Evolutionary conservation across 2,113 vertebrate species (phyloP), one percentile per base, ranked within the genome.

Genomic region (Copsychus sechellarum): DNA sequence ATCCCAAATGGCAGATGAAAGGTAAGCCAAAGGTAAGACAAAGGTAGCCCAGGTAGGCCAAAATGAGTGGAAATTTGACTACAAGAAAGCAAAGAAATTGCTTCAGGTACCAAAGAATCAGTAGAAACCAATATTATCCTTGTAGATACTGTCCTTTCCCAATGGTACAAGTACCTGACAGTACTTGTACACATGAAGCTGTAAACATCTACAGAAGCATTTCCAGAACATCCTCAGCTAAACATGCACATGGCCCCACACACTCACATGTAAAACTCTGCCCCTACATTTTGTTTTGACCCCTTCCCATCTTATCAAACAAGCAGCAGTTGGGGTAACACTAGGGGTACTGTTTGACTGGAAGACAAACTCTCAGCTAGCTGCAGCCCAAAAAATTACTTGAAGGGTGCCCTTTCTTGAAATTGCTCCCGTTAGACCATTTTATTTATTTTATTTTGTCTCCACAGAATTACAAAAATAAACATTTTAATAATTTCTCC

Each of bases 111-210:
- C 34, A 43, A 58, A 87, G 16, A 51, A 56, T n/a, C 36, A 36
- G 14, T 24, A 84, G 51, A 56, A 89, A 74, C 3, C 20, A 47
- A 67, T 56, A 38, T 20, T 67, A 2, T 15, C 25, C 13, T 53
- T 38, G 33, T 29, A 50, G 12, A 22, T 57, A 16, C 26, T 23
- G 6, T 5, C 60, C 3, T 69, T 83, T 72, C 25, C 19, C 36
- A 43, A 14, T 5, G 25, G 42, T 26, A 47, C 3, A 36, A 56
- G 56, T 24, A 60, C 16, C 33, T 60, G 33, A 26, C 6, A 11
- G 15, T 19, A 31, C 8, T 67, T 58, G 29, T 4, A 31, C 0
- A 0, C 26, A 11, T 6, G 11, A 6, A 14, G n/a, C 26, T 10
- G 10, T 9, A 71, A 87, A 53, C 8, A 24, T 9, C 17, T 70